A percentile compares a stretch with the other conserved stretches of the same genome.
Evolutionary conservation across 2,113 vertebrate species (phyloP).

Genomic region (Ammodytes marinus): DNA sequence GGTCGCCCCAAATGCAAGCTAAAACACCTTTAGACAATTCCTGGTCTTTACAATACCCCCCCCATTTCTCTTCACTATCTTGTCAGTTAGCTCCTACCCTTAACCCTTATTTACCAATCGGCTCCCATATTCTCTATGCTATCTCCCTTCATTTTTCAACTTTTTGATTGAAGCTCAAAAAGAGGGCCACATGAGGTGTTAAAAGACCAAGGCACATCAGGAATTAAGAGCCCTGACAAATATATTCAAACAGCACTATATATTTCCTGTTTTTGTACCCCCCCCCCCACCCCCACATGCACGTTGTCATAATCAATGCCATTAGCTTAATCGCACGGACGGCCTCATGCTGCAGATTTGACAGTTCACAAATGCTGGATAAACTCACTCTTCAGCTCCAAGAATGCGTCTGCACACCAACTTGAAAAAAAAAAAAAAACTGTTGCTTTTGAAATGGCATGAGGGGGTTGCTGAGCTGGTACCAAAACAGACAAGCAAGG

Average conservation of each 20-base stretch:
- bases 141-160: background rate
- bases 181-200: background rate
- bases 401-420: conserved; percentile 27
- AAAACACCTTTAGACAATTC: background rate
- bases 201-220: background rate
- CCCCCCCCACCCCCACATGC: no score
- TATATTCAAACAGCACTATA: background rate
- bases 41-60: background rate
- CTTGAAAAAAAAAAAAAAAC: conserved; percentile 55
- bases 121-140: background rate
- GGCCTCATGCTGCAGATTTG: conserved; percentile 19
- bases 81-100: background rate
- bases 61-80: background rate
- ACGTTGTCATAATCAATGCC: conserved; percentile 56
- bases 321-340: conserved; percentile 61
- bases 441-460: conserved; percentile 65
- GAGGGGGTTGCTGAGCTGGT: conserved; percentile 60
- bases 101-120: background rate
- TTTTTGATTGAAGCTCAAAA: conserved; percentile 11
- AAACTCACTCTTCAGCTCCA: conserved; percentile 47
- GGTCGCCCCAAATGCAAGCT: background rate
- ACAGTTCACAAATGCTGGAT: conserved; percentile 38
- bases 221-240: conserved; percentile 23
- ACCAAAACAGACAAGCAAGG: conserved; percentile 60
- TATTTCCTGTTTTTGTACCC: background rate